Percentiles rank a stretch among this genome's conserved stretches.
Evolutionary conservation across 2,888 invertebrate genomes (phyloP).

Genomic region (Drosophila lacicola): DNA sequence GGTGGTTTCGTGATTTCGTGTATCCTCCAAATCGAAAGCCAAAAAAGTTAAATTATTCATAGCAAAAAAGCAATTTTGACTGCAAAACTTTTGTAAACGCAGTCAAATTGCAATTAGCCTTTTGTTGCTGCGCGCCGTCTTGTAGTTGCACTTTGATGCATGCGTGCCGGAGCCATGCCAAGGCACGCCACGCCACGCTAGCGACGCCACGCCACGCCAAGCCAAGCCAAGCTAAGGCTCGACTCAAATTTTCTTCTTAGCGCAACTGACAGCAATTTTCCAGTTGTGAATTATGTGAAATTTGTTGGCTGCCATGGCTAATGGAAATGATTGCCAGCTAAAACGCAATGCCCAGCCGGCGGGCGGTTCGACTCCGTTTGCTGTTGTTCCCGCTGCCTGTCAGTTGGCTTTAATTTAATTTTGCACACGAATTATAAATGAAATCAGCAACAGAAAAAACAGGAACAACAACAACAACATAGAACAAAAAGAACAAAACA

Average conservation of each 20-base stretch:
- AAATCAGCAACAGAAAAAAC: constrained; percentile 60
- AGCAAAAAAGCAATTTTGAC: constrained; percentile 71
- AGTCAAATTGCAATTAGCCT: constrained; percentile 80
- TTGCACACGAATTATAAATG: constrained; percentile 80
- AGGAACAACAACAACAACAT: constrained; percentile 35
- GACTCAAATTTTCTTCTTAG: constrained; percentile 62
- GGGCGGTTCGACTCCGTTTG: constrained; percentile 26
- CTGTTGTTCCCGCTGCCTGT: constrained; percentile 55
- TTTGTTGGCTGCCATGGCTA: constrained; percentile 74
- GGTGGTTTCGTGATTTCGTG: constrained; percentile 53
- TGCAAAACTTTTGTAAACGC: constrained; percentile 71
- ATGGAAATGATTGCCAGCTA: constrained; percentile 78
- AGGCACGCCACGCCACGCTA: constrained; percentile 36
- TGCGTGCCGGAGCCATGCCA: constrained; percentile 63
- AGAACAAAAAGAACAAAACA: constrained; percentile 57
- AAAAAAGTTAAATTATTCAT: constrained; percentile 80
- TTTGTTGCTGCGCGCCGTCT: constrained; percentile 67
- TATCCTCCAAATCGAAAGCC: constrained; percentile 74
- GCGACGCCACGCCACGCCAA: constrained; percentile 44
- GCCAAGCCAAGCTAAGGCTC: constrained; percentile 49
- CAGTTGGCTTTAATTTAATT: constrained; percentile 79
- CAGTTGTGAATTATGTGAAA: constrained; percentile 80
- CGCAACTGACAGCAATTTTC: constrained; percentile 76
- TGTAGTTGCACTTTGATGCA: constrained; percentile 73
- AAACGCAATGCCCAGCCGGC: constrained; percentile 66